phyloP scores from a whole-genome alignment of 1,140 invertebrate species.

The Leptinotarsa defecta region DNA sequence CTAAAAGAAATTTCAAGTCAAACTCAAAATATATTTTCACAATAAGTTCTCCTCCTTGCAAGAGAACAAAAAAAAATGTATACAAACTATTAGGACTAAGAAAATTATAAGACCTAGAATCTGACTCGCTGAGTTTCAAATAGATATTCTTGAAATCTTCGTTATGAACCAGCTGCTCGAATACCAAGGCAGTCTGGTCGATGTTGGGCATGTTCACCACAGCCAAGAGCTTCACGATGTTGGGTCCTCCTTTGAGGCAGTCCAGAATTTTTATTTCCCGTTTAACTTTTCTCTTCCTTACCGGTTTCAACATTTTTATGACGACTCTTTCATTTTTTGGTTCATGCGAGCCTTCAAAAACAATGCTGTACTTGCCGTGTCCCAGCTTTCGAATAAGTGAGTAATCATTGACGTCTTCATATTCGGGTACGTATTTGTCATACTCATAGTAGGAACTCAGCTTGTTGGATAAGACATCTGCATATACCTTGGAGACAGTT shows the following conservation, averaged over 20 bases:
- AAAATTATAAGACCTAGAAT: slow-evolving; percentile 62
- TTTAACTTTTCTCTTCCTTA: slow-evolving; percentile 85
- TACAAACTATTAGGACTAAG: no score
- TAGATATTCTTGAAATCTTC: slow-evolving; percentile 86
- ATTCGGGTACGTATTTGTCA: slow-evolving; percentile 95
- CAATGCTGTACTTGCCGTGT: slow-evolving; percentile 99
- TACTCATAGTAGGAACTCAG: slow-evolving; percentile 99
- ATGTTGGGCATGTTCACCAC: slow-evolving; percentile 69
- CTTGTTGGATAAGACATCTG: slow-evolving; percentile 96
- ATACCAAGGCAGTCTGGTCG: slow-evolving; percentile 76
- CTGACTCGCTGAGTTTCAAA: slow-evolving; percentile 77
- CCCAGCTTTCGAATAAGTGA: slow-evolving; percentile 97
- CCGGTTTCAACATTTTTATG: slow-evolving; percentile 65
- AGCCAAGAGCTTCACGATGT: slow-evolving; percentile 74
- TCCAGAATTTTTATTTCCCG: slow-evolving; percentile 83
- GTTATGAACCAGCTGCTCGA: slow-evolving; percentile 86
- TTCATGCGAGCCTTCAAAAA: slow-evolving; percentile 85
- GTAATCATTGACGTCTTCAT: slow-evolving; percentile 98
- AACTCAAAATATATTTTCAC: background rate
- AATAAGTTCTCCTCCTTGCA: background rate
- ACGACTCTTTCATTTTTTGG: slow-evolving; percentile 43
- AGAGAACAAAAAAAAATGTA: no score
- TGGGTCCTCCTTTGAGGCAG: slow-evolving; percentile 77
- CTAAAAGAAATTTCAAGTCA: background rate
- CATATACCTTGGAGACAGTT: slow-evolving; percentile 74